Evolutionary conservation across 2,113 vertebrate species (phyloP), one percentile per base, ranked within the genome.

Genomic region (Cynopterus brachyotis): DNA sequence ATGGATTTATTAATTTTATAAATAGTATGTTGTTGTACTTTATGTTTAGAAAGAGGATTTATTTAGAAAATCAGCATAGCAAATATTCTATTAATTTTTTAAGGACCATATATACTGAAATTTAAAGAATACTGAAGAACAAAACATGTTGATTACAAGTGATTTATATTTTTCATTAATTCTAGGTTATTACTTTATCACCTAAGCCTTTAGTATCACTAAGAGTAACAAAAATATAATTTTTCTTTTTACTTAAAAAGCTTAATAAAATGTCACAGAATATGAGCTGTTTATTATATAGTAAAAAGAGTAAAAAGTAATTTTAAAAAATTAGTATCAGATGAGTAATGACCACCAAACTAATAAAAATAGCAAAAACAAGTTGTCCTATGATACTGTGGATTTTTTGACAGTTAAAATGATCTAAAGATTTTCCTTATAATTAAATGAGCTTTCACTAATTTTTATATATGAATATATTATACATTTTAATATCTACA

Each of bases 81-180:
- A 94, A 37, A n/a, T 83, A 40, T 91, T 92, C 30, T 60, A 89
- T 69, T 92, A 95, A 96, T 91, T 96, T 92, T 82, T 72, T 91
- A 88, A 87, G 57, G 47, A 67, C 30, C 86, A 89, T 53, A 88
- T 59, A 91, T 83, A 69, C 92, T 96, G 60, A 96, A 97, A 84
- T 75, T 81, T 92, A 93, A 95, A 73, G 24, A 70, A 88, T 89
- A 83, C 45, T 78, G 69, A 95, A 81, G 78, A 93, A 83, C 95
- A 95, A 80, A 17, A 55, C 17, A 82, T 92, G 89, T 89, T 84
- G 60, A 95, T 94, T 91, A 87, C 30, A 79, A 92, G 10, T 32
- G 16, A 93, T 92, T 96, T 88, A 95, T 72, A 93, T 78, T 97
- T 97, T 94, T 57, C 57, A 91, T 96, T 86, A 97, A 87, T 90